Percentiles rank a stretch among this genome's conserved stretches.
Conservation (phyloP, 2,113 vertebrate species). For the Pollachius pollachius region DNA sequence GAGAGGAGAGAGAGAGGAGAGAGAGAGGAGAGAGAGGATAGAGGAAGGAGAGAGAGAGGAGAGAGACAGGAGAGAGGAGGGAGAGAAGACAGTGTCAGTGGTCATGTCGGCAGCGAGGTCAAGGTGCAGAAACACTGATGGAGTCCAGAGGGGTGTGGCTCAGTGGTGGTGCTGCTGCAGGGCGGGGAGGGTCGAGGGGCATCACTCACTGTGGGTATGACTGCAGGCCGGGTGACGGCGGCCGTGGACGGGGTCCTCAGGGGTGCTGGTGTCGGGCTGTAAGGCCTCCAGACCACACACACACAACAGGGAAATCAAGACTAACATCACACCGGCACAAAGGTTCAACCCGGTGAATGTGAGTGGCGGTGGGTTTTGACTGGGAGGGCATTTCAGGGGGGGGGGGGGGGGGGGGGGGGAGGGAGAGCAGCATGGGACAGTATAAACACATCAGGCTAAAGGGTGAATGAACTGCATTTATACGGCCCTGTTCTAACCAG, state of each 20-base stretch:
- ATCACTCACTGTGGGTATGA: constrained; percentile 39
- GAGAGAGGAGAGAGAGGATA: no score
- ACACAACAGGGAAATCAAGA: background rate
- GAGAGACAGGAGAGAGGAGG: background rate
- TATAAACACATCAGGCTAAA: background rate
- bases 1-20: no score
- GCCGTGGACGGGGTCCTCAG: constrained; percentile 67
- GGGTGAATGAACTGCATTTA: no score
- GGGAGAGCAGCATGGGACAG: background rate
- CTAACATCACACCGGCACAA: background rate
- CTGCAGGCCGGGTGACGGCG: constrained; percentile 46
- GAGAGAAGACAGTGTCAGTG: no score
- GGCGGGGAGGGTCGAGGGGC: constrained; percentile 1
- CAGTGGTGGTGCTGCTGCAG: constrained; percentile 45
- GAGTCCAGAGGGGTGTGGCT: no score
- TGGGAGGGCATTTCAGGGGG: background rate
- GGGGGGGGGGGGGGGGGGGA: background rate
- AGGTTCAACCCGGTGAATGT: background rate
- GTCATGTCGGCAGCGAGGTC: no score
- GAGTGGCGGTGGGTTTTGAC: background rate
- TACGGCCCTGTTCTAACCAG: no score
- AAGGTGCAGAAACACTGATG: no score
- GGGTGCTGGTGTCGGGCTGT: constrained; percentile 57
- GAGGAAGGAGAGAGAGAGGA: background rate
- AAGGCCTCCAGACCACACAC: constrained; percentile 27